Evolutionary conservation across 2,113 vertebrate genomes (phyloP), one percentile per base, ranked within the genome.

Genomic region (Tichodroma muraria): DNA sequence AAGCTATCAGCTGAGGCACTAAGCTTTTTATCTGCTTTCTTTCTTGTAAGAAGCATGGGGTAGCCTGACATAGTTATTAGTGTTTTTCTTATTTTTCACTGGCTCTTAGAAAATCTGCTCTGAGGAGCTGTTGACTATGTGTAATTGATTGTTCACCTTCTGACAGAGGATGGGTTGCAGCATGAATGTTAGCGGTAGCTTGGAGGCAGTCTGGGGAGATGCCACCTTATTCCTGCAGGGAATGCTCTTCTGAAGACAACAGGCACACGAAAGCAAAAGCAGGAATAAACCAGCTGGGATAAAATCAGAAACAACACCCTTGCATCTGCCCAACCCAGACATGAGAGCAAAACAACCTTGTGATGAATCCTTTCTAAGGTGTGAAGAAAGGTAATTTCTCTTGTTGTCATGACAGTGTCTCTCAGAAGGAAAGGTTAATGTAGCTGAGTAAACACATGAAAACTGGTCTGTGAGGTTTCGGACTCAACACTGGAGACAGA

Each of bases 131-230:
- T 47, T 95, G 87, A 82, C 70, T 84, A 40, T 76, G 50, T 92
- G 23, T 60, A 91, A 89, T 65, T 82, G 79, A 85, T 91, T 85
- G 54, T 73, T 92, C 53, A 91, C 3, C 15, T 65, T 91, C 82
- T 81, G 71, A 85, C 0, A 1, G 79, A 80, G 77, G 79, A 96
- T 88, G 85, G 70, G 93, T 91, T 92, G 63, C 75, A 91, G 86
- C 92, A 90, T 84, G 89, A 94, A 90, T 89, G 80, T 79, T 72
- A 91, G 84, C 0, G 0, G 70, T 90, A 94, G 90, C 92, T 95
- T 80, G 80, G 35, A 92, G 94, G 92, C 64, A 94, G 84, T 89
- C 50, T 95, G 94, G 65, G 85, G 40, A 79, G 76, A 88, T 92
- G 86, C 84, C 79, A 93, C 92, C 45, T 91, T 91, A 56, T 93